Base-by-base conservation (phyloP, 2,113 vertebrate species). In the Paralichthys olivaceus region DNA sequence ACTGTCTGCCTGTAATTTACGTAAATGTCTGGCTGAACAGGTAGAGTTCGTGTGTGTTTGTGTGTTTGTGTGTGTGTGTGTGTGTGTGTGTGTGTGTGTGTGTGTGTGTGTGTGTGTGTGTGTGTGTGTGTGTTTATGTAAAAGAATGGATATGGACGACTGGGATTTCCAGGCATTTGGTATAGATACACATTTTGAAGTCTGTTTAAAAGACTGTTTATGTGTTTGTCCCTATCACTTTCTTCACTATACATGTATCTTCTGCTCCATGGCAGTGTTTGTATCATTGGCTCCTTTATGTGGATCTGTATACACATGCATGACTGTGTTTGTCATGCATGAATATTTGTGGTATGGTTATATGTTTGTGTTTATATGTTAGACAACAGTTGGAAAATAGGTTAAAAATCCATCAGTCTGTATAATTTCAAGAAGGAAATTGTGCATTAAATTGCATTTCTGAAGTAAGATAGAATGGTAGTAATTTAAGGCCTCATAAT, bases 1-100 rank as follows among this genome's bases (percentile, higher is more conserved):
- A 37, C 69, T 25, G 59, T 80, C 70, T 84, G 60, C 67, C 3
- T 77, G 75, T 67, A 66, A 69, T 67, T 87, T 85, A 80, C 0
- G 65, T 84, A 79, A 81, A 7, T 72, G 56, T 73, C 43, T 71
- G 58, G 29, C 58, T 72, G 69, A 65, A 49, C 75, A 61, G 51
- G 53, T 29, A 49, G 43, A 55, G 26, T 32, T 17, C 8, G 37
- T 73, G 43, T 72, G 29, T 71, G 69, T 61, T 60, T 40, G 15
- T 63, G 40, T n/a, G 32, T 68, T 29, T 34, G 58, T n/a, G 9
- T n/a, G 19, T 58, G 6, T 29, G 25, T 28, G 15, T 7, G 28
- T 26, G 15, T 32, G 28, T 5, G 66, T 63, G 57, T 59, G 28
- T n/a, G 20, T 5, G 29, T 60, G 19, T 60, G 43, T 22, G 29